phyloP scores from a whole-genome alignment of 2,888 invertebrate genomes.

The Phalera bucephala region DNA sequence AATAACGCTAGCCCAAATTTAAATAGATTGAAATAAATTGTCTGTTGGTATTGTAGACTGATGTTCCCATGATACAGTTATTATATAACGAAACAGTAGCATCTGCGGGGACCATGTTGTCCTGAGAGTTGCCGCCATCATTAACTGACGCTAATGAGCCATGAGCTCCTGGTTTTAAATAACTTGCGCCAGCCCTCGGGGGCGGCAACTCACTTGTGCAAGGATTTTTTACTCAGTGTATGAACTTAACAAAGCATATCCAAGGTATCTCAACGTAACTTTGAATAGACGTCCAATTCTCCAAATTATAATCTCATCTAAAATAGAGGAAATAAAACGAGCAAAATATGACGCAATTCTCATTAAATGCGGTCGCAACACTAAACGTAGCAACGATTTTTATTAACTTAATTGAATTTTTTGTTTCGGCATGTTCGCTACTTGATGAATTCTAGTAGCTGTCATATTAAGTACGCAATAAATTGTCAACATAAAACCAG shows the following conservation, averaged over 20 bases:
- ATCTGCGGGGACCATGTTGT: constrained; percentile 58
- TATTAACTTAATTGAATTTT: constrained; percentile 45
- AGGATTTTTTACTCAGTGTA: constrained; percentile 70
- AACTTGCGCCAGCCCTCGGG: constrained; percentile 62
- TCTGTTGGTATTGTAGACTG: no score
- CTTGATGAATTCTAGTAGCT: constrained; percentile 71
- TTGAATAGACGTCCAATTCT: constrained; percentile 50
- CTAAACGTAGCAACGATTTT: constrained; percentile 43
- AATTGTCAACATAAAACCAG: constrained; percentile 63
- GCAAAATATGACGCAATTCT: constrained; percentile 35
- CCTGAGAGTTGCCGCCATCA: constrained; percentile 69
- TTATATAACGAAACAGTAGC: constrained; percentile 49
- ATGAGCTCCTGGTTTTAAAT: constrained; percentile 79
- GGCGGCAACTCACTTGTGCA: constrained; percentile 59
- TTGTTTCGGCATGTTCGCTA: constrained; percentile 38
- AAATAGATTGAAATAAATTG: no score
- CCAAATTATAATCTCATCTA: background rate
- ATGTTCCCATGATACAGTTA: constrained; percentile 36
- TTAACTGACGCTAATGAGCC: constrained; percentile 81
- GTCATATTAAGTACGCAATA: constrained; percentile 65
- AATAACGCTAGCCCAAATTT: no score
- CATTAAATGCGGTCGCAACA: constrained; percentile 38
- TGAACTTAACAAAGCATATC: constrained; percentile 68
- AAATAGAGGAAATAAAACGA: constrained; percentile 21
- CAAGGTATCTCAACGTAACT: constrained; percentile 58